Percentiles rank a stretch among this genome's conserved stretches.
These are phyloP conservation scores for Numenius arquata DNA, from an alignment of 2,113 vertebrate species.

Conservation along the genomic window DNA sequence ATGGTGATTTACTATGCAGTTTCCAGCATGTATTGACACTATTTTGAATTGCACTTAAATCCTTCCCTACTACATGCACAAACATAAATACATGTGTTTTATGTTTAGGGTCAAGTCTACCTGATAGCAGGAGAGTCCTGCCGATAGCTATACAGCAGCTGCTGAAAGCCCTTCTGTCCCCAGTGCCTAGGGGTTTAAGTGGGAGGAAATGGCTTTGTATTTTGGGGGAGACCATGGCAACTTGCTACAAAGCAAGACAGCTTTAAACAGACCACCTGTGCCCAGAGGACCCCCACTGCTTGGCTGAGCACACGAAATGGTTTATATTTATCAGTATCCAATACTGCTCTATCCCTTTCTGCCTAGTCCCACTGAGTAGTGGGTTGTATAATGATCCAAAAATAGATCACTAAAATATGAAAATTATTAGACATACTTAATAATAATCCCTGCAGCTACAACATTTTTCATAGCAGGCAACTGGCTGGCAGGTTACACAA, in stretches of 20 bases:
- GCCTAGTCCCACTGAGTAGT: neutral
- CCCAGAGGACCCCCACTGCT: neutral
- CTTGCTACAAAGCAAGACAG: neutral
- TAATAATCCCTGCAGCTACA: constrained; percentile 35
- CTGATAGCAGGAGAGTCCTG: neutral
- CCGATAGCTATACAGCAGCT: neutral
- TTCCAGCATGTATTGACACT: constrained; percentile 10
- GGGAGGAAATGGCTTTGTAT: neutral
- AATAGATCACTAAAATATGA: constrained; percentile 31
- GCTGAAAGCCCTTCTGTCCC: neutral
- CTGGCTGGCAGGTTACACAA: constrained; percentile 30
- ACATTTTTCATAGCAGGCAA: constrained; percentile 4
- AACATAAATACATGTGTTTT: neutral
- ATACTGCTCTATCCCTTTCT: neutral
- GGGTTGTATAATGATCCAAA: constrained; percentile 17
- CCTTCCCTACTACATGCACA: neutral
- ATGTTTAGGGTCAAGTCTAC: neutral
- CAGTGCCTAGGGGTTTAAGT: neutral
- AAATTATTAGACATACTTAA: constrained; percentile 35
- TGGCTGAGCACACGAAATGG: neutral
- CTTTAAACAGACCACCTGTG: neutral
- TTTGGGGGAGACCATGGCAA: neutral
- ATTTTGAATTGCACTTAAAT: neutral
- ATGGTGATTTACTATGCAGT: constrained; percentile 43
- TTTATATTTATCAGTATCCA: neutral